Evolutionary conservation across 1,140 invertebrate genomes (phyloP).

Genomic region (Aphelenchoides besseyi): DNA sequence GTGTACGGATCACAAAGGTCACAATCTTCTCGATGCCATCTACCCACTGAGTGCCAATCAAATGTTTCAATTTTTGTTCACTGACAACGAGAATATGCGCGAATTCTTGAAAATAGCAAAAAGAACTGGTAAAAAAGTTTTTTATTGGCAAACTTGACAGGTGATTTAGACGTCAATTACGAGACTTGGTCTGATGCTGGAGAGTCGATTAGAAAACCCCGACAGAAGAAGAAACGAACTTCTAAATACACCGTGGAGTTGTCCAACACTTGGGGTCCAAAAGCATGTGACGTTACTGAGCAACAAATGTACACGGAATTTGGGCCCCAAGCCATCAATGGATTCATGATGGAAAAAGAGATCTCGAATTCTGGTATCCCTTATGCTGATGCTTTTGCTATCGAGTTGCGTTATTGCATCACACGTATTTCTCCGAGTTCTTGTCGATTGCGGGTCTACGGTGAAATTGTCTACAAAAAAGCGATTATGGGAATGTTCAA

Average conservation of each 20-base stretch:
- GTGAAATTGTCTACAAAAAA: neutral
- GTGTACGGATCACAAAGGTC: slow-evolving; percentile 13
- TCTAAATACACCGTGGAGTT: slow-evolving; percentile 15
- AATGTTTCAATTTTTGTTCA: slow-evolving; percentile 10
- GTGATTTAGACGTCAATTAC: neutral
- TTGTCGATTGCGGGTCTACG: slow-evolving; percentile 9
- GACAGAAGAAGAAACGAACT: slow-evolving; percentile 12
- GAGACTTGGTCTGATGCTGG: slow-evolving; percentile 8
- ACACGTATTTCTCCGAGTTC: neutral
- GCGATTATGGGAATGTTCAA: slow-evolving; percentile 20
- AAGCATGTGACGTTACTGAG: neutral
- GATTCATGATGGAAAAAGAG: slow-evolving; percentile 12
- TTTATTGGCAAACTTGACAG: neutral
- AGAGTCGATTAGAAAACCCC: neutral
- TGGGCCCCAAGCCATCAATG: neutral
- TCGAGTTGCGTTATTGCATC: slow-evolving; percentile 20
- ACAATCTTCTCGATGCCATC: neutral
- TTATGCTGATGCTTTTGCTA: slow-evolving; percentile 8
- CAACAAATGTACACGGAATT: slow-evolving; percentile 1
- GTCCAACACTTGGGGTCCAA: slow-evolving; percentile 15
- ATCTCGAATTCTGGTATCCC: slow-evolving; percentile 8
- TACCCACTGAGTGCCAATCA: neutral
- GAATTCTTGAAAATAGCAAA: neutral
- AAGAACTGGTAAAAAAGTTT: slow-evolving; percentile 2
- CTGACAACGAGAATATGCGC: slow-evolving; percentile 11